Evolutionary conservation across 2,113 vertebrate species (phyloP), one percentile per base, ranked within the genome.

Genomic region (Bubo blakistoni): DNA sequence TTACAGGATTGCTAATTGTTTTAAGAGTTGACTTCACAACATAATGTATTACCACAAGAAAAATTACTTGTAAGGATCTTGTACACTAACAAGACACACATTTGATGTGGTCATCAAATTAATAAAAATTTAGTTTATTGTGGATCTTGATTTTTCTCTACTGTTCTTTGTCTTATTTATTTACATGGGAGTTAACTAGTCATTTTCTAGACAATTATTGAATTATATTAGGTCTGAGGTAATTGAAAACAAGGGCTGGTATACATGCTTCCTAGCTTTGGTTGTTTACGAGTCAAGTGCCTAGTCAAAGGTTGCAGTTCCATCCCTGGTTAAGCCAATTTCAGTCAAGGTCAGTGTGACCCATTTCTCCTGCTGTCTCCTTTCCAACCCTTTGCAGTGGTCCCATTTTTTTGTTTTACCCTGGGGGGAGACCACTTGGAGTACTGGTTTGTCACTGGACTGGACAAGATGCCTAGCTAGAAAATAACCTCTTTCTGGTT

Each of bases 351-450:
- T 74, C 46, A n/a, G 0, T 13, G 36, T 62, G 36, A 52, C 34
- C 26, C 20, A 54, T 3, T 30, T 66, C 40, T 86, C 16, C 38
- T 73, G 12, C 2, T 7, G 11, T 61, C 61, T 86, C 7, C 12
- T 62, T 93, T 79, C 36, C 14, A 21, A 16, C 19, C 2, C 30
- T 89, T 76, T 83, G 24, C 57, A 18, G 6, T 65, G 10, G 46
- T 71, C 15, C 7, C 2, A 0, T 16, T 57, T 51, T 51, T 19
- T n/a, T 51, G 7, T 61, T 83, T 82, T n/a, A 44, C 34, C 24
- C 26, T 67, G 13, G 4, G 9, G 38, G 18, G 22, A 62, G 42
- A 24, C 55, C 72, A 0, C 18, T 81, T 1, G 0, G 21, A 70
- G 8, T 55, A 49, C 18, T 11, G 36, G 10, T 88, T 81, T 63